Evolutionary conservation across 2,113 vertebrate species (phyloP), one percentile per base, ranked within the genome.

Genomic region (Telmatochromis sp.): DNA sequence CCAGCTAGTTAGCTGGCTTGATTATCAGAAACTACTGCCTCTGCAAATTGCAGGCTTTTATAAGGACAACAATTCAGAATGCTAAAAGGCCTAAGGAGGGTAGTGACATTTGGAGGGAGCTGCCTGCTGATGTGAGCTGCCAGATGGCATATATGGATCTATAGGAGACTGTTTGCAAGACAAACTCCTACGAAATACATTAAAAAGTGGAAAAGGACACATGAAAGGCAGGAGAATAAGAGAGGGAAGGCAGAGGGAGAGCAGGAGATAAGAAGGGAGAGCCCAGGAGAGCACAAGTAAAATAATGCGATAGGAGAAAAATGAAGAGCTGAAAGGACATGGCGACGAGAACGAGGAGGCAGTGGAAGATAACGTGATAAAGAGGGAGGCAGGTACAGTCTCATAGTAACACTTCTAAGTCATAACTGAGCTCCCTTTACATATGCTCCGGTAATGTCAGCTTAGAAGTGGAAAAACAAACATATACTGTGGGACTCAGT

Each of bases 171-270:
- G 80, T 63, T 65, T 82, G 82, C 31, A 8, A 83, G 81, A 86
- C 75, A 89, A 81, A 87, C 79, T 70, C 63, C 49, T n/a, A 26
- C 81, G 80, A 87, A 86, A 94, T 86, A 60, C 83, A 84, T 84
- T 81, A 91, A 93, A 95, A 92, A 89, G 86, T 28, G 78, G 83
- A 65, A 91, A 93, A 91, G 88, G 94, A 94, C 93, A 92, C 86
- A 92, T 94, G 93, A 96, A 95, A 95, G 95, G 94, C 90, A 89
- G 90, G 26, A 78, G 87, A 89, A 92, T 84, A 87, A 89, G 68
- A 89, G 80, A 65, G 87, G 73, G 80, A 85, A 92, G 51, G 90
- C 82, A 37, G 82, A 28, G 73, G 47, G 87, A 89, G 80, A 85
- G 82, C 75, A 82, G 81, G 82, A 92, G 94, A 94, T 93, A 92